Conservation (phyloP, 2,113 vertebrate species). For the Neodon shergylaensis region DNA sequence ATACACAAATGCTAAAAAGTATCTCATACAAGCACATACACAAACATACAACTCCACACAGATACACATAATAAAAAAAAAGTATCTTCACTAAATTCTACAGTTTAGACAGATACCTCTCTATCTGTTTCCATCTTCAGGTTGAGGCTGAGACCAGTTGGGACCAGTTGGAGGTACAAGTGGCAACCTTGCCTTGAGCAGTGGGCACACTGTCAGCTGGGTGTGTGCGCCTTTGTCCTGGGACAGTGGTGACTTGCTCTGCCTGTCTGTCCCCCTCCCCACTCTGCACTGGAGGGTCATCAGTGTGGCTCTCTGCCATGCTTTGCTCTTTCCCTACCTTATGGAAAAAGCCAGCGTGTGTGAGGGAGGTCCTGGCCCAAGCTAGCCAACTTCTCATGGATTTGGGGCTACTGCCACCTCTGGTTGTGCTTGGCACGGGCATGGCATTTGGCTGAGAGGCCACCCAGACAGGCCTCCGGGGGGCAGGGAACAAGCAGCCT, state of each 20-base stretch:
- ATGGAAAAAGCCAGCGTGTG: conserved; percentile 33
- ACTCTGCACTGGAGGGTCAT: neutral
- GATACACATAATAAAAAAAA: neutral
- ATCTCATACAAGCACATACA: neutral
- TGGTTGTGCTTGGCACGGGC: neutral
- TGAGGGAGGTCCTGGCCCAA: conserved; percentile 58
- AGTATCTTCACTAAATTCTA: neutral
- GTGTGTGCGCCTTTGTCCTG: neutral
- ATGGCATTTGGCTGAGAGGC: conserved; percentile 18
- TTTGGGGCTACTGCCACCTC: conserved; percentile 23
- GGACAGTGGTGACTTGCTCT: neutral
- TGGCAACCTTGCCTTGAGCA: neutral
- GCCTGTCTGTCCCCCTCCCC: neutral
- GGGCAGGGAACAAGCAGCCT: neutral
- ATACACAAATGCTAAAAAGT: neutral
- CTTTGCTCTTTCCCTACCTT: neutral
- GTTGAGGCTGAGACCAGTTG: neutral
- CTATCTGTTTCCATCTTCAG: neutral
- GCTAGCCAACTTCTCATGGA: neutral
- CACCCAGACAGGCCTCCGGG: neutral
- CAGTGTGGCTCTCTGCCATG: neutral
- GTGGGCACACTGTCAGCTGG: fast-evolving
- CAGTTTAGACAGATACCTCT: neutral
- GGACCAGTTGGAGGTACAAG: neutral
- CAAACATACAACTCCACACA: neutral